Evolutionary conservation across 2,888 invertebrate species (phyloP).

Genomic region (Lysandra bellargus): DNA sequence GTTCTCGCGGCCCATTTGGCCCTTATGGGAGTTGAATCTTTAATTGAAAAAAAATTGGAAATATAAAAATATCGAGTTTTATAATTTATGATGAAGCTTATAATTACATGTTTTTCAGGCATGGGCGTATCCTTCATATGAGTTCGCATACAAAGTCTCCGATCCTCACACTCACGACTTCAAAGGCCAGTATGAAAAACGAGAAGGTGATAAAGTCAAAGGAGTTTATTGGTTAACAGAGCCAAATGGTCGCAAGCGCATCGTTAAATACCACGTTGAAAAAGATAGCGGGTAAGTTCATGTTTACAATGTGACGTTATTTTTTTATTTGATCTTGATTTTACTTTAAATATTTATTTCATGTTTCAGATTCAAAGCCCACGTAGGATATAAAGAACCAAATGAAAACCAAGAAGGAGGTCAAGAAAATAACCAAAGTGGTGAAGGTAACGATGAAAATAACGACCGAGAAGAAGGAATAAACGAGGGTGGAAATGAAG

Average conservation of each 20-base stretch:
- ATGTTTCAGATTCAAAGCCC: constrained; percentile 45
- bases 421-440: constrained; percentile 37
- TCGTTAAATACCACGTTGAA: constrained; percentile 74
- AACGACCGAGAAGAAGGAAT: constrained; percentile 34
- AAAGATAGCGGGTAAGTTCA: constrained; percentile 72
- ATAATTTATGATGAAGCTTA: background rate
- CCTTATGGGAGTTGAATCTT: too few species aligned
- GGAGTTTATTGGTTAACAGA: constrained; percentile 77
- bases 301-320: background rate
- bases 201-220: constrained; percentile 74
- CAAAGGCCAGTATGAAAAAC: constrained; percentile 73
- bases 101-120: constrained; percentile 50
- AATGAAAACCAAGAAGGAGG: constrained; percentile 37
- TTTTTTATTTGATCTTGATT: background rate
- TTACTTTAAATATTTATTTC: background rate
- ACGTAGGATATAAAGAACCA: constrained; percentile 43
- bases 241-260: constrained; percentile 76
- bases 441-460: constrained; percentile 31
- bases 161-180: constrained; percentile 80
- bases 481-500: constrained; percentile 30
- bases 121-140: constrained; percentile 72
- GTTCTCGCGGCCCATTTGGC: too few species aligned
- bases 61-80: background rate
- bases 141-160: constrained; percentile 78
- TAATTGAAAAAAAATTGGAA: background rate